Evolutionary conservation across 2,888 invertebrate genomes (phyloP), one percentile per base, ranked within the genome.

Genomic region (Machimus rusticus): DNA sequence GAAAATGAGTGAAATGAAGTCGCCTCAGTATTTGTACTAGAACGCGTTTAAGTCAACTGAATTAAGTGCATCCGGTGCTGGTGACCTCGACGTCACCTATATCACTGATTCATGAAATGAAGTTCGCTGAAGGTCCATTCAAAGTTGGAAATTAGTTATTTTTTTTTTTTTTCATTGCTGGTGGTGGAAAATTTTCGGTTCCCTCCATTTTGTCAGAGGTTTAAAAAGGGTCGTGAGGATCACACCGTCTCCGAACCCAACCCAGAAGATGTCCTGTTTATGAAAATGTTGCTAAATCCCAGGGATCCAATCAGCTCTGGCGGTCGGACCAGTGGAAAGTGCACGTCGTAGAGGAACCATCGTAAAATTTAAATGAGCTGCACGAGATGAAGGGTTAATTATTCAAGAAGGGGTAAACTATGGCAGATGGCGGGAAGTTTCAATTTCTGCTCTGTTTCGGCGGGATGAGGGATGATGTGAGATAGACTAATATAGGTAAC

Each of bases 141-240:
- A 85, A 85, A 85, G 85, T 85, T 74, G 43, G 74, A 85, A 82
- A 85, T 85, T 85, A 85, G 85, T 85, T 85, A 34, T 85, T 74
- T 39, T 34, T 76, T 74, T 39, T 34, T 76, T 37, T 31, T 76
- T 16, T 8, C 5, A n/a, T n/a, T 19, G n/a, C 5, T 76, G n/a
- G 0, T 37, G n/a, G 19, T 46, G 2, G 8, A 1, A 2, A 2
- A 39, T 1, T 39, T 12, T 1, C 8, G 2, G 19, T 37, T n/a
- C 28, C 34, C 31, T 16, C 16, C 9, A n/a, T 37, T 37, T n/a
- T 51, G 6, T 51, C 16, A 6, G 6, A 51, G 51, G 2, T 39
- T 39, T n/a, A 51, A 51, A n/a, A 51, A 16, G 51, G 51, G 51
- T 16, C 6, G 51, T 5, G n/a, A 19, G 19, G 16, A 19, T 16